Evolutionary conservation across 2,888 invertebrate species (phyloP), one percentile per base, ranked within the genome.

Genomic region (Volucella zonaria): DNA sequence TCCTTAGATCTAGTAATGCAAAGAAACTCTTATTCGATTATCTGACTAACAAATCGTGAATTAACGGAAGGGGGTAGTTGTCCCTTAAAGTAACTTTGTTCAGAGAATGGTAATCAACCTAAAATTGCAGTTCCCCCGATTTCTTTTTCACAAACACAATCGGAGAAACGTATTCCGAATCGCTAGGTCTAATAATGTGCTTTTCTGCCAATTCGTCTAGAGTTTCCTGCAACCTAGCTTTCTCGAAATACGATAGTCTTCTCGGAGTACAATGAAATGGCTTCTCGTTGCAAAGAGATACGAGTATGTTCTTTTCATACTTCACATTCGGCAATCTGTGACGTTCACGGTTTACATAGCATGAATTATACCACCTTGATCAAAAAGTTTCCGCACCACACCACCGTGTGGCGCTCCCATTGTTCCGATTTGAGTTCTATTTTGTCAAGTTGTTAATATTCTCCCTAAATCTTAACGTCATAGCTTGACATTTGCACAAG

Each of bases 1-100:
- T 73, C 8, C 73, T 86, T n/a, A 83, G 56, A 10, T 79, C 67
- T n/a, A 68, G 12, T 14, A 59, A 9, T 8, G 82, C 49, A 59
- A 82, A 82, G 43, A 54, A 18, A 0, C 11, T 64, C 64, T 85
- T 81, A 15, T 70, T 52, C 6, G 49, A 18, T 23, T 82, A 51
- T n/a, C 71, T 1, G 2, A 2, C 18, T 18, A 18, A 18, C 18
- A 18, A 18, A 2, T 18, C 18, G 18, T 18, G 1, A 18, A 18
- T 18, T 18, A 18, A 18, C 18, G 18, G 18, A 18, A 86, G 14
- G 6, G 76, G 82, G 38, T 79, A 76, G 59, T 82, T 86, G 58
- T 76, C 74, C 23, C 14, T 70, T 9, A 47, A n/a, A 3, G 38
- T 58, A 0, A 58, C 38, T 9, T 70, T 70, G 58, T 49, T 59